A percentile compares a stretch with the other conserved stretches of the same genome.
Evolutionary conservation across 2,113 vertebrate species (phyloP).

Genomic region (Stomatorhinus ivindoensis): DNA sequence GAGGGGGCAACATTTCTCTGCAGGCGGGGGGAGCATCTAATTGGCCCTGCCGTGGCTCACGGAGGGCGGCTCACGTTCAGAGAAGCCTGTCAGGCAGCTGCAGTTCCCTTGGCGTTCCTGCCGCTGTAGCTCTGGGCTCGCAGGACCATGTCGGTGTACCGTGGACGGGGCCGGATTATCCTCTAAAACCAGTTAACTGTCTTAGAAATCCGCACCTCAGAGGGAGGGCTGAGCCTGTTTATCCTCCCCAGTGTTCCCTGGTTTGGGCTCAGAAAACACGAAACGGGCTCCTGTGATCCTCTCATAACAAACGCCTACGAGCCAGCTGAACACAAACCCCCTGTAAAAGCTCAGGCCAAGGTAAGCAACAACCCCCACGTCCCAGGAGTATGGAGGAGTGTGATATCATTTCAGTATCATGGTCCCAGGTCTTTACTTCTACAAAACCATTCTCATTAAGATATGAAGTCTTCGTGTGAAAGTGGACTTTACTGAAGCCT

Average conservation of each 20-base stretch:
- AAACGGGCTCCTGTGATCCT: conserved; percentile 15
- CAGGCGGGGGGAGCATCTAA: not conserved
- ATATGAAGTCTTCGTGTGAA: conserved; percentile 13
- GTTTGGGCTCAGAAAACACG: conserved; percentile 7
- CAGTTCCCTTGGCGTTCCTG: not conserved
- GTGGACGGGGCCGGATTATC: conserved; percentile 18
- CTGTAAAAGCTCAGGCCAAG: conserved; percentile 13
- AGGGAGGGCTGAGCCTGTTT: conserved; percentile 4
- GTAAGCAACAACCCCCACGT: not conserved
- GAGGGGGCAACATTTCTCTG: not conserved
- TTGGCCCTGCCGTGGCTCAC: not conserved
- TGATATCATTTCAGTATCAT: not conserved
- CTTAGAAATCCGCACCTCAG: conserved; percentile 23
- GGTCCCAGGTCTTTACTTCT: not conserved
- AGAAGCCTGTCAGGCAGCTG: not conserved
- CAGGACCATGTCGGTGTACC: conserved; percentile 4
- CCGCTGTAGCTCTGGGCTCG: not conserved
- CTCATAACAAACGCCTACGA: not conserved
- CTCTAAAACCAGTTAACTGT: conserved; percentile 18
- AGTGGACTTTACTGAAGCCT: conserved; percentile 12
- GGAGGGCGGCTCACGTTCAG: not conserved
- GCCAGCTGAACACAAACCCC: conserved; percentile 5
- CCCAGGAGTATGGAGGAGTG: not conserved
- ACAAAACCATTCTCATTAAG: not conserved
- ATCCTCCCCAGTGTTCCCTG: conserved; percentile 11